These are phyloP conservation scores for Onychorhynchus coronatus DNA, from an alignment of 2,113 vertebrate species.

Conservation along the genomic window DNA sequence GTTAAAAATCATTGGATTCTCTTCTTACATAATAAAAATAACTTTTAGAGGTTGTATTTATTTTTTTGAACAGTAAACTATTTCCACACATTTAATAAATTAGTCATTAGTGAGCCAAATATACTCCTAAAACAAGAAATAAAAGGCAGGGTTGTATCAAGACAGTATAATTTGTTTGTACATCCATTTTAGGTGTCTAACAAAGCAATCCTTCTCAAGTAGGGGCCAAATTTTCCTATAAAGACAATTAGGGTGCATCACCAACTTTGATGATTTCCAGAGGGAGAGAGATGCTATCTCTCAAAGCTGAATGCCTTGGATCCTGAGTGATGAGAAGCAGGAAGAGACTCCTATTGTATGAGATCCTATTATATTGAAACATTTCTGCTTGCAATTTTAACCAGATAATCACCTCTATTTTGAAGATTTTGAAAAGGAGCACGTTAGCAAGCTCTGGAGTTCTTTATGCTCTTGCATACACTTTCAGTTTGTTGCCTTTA, in stretches of 20 bases:
- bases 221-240: not conserved
- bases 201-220: not conserved
- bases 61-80: not conserved
- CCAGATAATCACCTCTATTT: not conserved
- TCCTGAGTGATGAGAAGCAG: not conserved
- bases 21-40: not conserved
- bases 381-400: not conserved
- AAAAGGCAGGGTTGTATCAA: not conserved
- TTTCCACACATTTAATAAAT: not conserved
- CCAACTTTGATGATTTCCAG: not conserved
- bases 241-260: not conserved
- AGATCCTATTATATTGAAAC: not conserved
- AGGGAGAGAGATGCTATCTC: not conserved
- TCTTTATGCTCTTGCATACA: not conserved
- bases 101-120: not conserved
- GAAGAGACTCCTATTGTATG: not conserved
- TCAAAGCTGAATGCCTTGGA: not conserved
- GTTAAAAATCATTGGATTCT: not conserved
- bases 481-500: not conserved
- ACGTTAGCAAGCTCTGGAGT: not conserved
- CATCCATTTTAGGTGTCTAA: not conserved
- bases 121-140: not conserved
- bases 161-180: not conserved
- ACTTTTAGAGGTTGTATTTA: not conserved
- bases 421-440: not conserved